phyloP scores from a whole-genome alignment of 2,888 invertebrate genomes.

The Resseliella maxima region DNA sequence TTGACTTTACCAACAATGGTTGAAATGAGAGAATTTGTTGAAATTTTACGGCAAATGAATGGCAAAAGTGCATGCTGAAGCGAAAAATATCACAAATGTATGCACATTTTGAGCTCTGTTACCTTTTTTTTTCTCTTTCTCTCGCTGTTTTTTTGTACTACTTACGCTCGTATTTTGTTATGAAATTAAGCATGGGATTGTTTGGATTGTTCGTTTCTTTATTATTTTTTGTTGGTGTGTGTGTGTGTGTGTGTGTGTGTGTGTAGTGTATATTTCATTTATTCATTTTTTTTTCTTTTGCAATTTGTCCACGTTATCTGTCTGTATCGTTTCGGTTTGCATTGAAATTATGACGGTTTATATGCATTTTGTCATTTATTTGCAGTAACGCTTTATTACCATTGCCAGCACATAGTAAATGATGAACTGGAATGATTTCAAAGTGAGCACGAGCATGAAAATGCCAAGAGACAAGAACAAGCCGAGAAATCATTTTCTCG shows the following conservation, averaged over 20 bases:
- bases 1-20: constrained; percentile 24
- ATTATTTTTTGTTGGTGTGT: too few species aligned
- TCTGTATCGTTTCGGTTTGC: constrained; percentile 40
- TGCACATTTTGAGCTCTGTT: neutral
- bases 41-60: constrained; percentile 47
- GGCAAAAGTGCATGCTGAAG: constrained; percentile 53
- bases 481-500: constrained; percentile 41
- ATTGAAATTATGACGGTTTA: constrained; percentile 51
- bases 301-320: constrained; percentile 51
- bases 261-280: neutral
- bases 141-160: neutral
- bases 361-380: constrained; percentile 53
- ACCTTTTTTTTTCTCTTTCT: neutral
- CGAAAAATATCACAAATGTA: constrained; percentile 51
- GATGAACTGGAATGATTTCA: neutral
- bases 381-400: constrained; percentile 51
- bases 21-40: constrained; percentile 47
- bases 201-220: neutral
- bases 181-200: constrained; percentile 16
- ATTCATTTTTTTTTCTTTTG: neutral
- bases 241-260: too few species aligned
- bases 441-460: neutral
- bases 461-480: neutral
- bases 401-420: neutral
- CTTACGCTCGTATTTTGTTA: neutral